phyloP scores from a whole-genome alignment of 2,797 vertebrate species.

The Sarcophilus harrisii region DNA sequence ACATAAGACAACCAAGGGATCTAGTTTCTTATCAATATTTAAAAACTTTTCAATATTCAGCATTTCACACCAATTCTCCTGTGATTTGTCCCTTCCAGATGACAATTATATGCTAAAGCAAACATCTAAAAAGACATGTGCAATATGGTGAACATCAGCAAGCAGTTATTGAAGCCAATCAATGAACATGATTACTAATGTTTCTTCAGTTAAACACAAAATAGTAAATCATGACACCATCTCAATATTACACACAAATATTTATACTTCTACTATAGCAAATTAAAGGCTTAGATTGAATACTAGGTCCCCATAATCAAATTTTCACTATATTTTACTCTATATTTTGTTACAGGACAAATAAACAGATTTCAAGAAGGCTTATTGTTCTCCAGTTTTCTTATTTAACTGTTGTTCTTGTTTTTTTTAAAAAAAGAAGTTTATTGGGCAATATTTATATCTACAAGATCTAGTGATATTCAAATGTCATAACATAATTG shows the following conservation, averaged over 20 bases:
- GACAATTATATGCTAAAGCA: conserved; percentile 60
- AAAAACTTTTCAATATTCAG: conserved; percentile 61
- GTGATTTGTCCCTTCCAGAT: conserved; percentile 56
- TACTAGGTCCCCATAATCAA: not conserved
- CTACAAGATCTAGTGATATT: not conserved
- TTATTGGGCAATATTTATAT: not conserved
- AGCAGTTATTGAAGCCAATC: conserved; percentile 13
- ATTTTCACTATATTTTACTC: not conserved
- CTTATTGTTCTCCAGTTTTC: not conserved
- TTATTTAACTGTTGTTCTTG: not conserved
- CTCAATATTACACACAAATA: conserved; percentile 58
- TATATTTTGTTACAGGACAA: not conserved
- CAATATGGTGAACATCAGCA: conserved; percentile 52
- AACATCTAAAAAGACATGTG: conserved; percentile 51
- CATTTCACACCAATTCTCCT: conserved; percentile 65
- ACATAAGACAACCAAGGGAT: conserved; percentile 52
- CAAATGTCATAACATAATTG: not conserved
- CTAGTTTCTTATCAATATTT: conserved; percentile 68
- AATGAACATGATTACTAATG: conserved; percentile 53
- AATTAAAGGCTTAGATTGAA: not conserved
- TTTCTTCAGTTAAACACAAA: conserved; percentile 59
- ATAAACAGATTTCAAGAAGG: not conserved
- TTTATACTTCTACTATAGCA: not conserved
- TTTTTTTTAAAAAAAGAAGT: not conserved
- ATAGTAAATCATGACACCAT: conserved; percentile 53